These are phyloP conservation scores for Sebastiscus albofasciatus DNA, from an alignment of 2,797 vertebrate species.

Conservation along the genomic window DNA sequence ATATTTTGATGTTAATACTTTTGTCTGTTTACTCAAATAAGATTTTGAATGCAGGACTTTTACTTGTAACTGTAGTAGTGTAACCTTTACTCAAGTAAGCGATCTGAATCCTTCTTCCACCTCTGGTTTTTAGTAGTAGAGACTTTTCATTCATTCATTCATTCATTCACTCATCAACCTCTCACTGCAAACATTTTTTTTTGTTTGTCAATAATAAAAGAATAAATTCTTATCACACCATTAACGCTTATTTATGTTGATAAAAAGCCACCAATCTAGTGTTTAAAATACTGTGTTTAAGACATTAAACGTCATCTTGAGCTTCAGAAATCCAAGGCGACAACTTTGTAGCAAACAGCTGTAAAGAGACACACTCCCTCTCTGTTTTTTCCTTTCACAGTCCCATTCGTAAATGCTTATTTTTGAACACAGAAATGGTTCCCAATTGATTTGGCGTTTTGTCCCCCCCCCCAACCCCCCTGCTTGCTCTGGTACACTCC, in stretches of 20 bases:
- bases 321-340: not conserved
- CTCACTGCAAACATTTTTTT: not conserved
- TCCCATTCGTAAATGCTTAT: conserved; percentile 1
- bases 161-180: not conserved
- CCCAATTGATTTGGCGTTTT: conserved; percentile 28
- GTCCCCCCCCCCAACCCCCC: too few species aligned
- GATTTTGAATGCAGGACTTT: not conserved
- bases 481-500: conserved; percentile 1
- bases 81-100: too few species aligned
- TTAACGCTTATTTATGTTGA: not conserved
- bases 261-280: not conserved
- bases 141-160: not conserved
- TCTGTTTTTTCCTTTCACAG: not conserved
- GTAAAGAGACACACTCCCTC: not conserved
- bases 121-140: too few species aligned
- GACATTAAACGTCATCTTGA: not conserved
- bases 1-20: not conserved
- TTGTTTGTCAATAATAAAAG: not conserved
- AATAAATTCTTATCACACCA: not conserved
- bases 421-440: conserved; percentile 12
- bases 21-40: not conserved
- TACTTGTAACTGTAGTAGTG: too few species aligned
- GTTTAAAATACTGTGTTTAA: not conserved
- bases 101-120: rapidly evolving
- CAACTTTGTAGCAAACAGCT: not conserved